phyloP scores from a whole-genome alignment of 2,888 invertebrate species.

The Aporophyla lueneburgensis region DNA sequence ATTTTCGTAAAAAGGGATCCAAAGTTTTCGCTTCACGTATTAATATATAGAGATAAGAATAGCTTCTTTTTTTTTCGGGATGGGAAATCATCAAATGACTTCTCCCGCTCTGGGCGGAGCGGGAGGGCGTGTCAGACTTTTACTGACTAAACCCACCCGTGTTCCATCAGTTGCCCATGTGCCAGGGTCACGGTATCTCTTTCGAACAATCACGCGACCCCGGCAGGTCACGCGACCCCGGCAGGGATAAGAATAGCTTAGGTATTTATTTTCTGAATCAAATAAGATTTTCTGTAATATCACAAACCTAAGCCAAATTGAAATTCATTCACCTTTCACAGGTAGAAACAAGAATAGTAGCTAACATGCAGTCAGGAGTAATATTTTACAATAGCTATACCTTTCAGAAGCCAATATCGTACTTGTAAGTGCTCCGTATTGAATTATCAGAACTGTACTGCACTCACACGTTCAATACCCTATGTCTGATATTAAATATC shows the following conservation, averaged over 20 bases:
- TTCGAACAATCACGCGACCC: too few species aligned
- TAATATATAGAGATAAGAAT: too few species aligned
- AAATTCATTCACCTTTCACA: background rate
- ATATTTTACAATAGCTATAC: slow-evolving; percentile 18
- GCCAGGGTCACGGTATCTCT: too few species aligned
- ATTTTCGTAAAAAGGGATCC: too few species aligned
- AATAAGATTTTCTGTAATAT: background rate
- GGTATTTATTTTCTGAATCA: background rate
- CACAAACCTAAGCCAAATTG: background rate
- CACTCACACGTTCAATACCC: slow-evolving; percentile 33
- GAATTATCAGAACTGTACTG: slow-evolving; percentile 45
- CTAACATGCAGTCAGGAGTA: background rate
- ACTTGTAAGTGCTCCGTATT: slow-evolving; percentile 49
- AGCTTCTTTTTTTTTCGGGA: too few species aligned
- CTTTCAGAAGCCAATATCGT: slow-evolving; percentile 27
- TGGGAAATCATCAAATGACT: too few species aligned
- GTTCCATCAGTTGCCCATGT: too few species aligned
- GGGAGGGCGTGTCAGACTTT: too few species aligned
- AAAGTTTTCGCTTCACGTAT: too few species aligned
- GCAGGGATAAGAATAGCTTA: background rate
- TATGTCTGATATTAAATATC: slow-evolving; percentile 51
- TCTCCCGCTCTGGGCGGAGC: too few species aligned
- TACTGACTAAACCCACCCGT: too few species aligned
- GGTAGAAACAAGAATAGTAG: background rate
- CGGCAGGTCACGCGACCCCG: too few species aligned